Percentiles rank a stretch among this genome's conserved stretches.
Conservation (phyloP, 2,113 vertebrate genomes). For the Mormyrus iriodes region DNA sequence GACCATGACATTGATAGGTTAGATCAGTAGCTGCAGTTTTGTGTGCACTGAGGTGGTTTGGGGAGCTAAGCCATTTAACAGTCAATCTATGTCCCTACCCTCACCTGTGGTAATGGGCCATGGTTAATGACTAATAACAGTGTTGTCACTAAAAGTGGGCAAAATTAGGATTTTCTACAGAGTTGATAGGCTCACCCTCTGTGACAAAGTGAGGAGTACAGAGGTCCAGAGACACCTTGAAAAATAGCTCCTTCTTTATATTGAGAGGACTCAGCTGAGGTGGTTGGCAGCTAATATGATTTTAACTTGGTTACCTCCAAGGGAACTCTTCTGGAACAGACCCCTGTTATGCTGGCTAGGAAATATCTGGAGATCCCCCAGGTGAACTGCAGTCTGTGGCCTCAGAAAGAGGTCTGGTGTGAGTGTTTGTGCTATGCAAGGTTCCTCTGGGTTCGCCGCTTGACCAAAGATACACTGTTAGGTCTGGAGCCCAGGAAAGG, state of each 20-base stretch:
- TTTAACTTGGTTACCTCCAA: background rate
- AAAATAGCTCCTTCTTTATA: background rate
- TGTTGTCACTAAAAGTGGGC: background rate
- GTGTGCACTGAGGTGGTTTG: background rate
- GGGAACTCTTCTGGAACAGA: background rate
- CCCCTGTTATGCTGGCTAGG: background rate
- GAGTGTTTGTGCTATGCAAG: background rate
- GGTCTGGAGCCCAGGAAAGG: background rate
- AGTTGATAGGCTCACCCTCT: background rate
- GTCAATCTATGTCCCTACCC: background rate
- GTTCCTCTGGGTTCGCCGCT: background rate
- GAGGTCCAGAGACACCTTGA: background rate
- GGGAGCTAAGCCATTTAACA: background rate
- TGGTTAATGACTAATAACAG: background rate
- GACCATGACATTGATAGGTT: background rate
- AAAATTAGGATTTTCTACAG: background rate
- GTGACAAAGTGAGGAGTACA: background rate
- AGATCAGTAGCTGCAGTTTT: background rate
- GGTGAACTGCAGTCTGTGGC: background rate
- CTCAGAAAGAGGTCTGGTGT: background rate
- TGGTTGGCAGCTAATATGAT: background rate
- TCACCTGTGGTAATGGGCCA: background rate
- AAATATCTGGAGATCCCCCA: background rate
- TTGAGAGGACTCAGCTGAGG: background rate
- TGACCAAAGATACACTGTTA: background rate